Conservation (phyloP, 2,888 invertebrate species). For the Leistus spinibarbis region DNA sequence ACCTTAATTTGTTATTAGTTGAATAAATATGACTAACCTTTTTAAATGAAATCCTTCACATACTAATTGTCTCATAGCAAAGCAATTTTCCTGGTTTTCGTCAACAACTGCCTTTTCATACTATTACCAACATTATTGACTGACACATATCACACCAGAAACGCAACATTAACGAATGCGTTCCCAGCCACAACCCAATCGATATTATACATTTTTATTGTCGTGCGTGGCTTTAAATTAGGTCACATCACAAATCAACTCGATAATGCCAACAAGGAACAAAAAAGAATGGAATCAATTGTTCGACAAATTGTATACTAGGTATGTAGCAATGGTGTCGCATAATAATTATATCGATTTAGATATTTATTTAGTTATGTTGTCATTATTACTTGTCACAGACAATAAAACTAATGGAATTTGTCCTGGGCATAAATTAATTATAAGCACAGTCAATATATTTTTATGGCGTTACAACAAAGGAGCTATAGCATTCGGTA, state of each 20-base stretch:
- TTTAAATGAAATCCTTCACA: not conserved
- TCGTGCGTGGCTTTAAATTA: not conserved
- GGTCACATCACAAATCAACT: not conserved
- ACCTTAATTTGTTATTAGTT: too few relatives aligned
- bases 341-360: not conserved
- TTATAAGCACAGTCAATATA: too few relatives aligned
- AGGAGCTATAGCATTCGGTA: too few relatives aligned
- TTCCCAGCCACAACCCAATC: not conserved
- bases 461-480: too few relatives aligned
- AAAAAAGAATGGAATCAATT: not conserved
- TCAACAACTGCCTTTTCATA: not conserved
- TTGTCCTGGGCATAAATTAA: too few relatives aligned
- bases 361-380: not conserved
- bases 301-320: not conserved
- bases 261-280: not conserved
- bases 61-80: not conserved
- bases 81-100: not conserved
- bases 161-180: not conserved
- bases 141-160: not conserved
- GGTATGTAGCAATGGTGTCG: too few relatives aligned
- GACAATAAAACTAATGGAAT: too few relatives aligned
- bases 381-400: not conserved
- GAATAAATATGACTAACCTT: not conserved
- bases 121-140: not conserved
- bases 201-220: not conserved